Evolutionary conservation across 2,888 invertebrate genomes (phyloP).

Genomic region (Elysia crispata): DNA sequence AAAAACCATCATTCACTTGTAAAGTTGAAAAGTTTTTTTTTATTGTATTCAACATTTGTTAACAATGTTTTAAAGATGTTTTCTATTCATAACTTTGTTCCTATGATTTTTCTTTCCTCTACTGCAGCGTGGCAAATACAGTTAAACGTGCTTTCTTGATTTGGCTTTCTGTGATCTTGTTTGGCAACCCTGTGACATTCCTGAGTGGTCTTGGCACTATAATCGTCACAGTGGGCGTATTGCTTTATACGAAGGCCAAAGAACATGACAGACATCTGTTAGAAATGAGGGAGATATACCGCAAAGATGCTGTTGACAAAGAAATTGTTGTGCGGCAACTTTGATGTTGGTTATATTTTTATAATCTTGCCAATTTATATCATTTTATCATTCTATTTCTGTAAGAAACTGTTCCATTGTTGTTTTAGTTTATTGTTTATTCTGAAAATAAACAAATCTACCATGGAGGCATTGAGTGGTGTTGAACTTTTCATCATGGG

Average conservation of each 20-base stretch:
- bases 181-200: slow-evolving; percentile 86
- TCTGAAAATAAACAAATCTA: too few species aligned
- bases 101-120: neutral
- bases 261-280: slow-evolving; percentile 65
- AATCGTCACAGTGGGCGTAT: slow-evolving; percentile 85
- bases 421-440: too few species aligned
- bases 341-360: slow-evolving; percentile 6
- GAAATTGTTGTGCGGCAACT: slow-evolving; percentile 36
- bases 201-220: slow-evolving; percentile 86
- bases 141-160: slow-evolving; percentile 88
- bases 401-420: too few species aligned
- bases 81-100: too few species aligned
- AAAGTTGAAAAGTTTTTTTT: too few species aligned
- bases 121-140: slow-evolving; percentile 86
- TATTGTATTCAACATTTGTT: too few species aligned
- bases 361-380: neutral
- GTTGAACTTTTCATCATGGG: too few species aligned
- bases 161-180: slow-evolving; percentile 86
- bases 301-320: slow-evolving; percentile 24
- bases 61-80: too few species aligned
- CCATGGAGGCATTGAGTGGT: too few species aligned
- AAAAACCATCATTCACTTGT: too few species aligned
- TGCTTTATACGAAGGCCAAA: slow-evolving; percentile 86
- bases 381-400: too few species aligned
- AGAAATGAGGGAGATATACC: slow-evolving; percentile 52